These are phyloP conservation scores for Iguana delicatissima DNA, from an alignment of 2,797 vertebrate species.

Conservation along the genomic window DNA sequence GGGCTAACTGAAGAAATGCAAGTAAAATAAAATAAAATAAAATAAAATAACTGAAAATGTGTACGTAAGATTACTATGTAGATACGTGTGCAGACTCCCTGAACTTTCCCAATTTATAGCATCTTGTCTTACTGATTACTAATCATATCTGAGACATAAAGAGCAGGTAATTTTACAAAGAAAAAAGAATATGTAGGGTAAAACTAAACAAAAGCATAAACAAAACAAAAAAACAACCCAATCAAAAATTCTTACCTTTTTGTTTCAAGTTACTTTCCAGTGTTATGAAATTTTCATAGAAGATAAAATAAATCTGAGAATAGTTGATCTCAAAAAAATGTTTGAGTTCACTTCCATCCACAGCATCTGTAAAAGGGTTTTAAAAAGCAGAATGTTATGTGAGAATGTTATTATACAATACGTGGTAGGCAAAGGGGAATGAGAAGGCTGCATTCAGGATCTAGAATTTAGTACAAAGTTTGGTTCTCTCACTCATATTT, in stretches of 20 bases:
- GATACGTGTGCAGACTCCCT: background rate
- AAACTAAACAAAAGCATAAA: background rate
- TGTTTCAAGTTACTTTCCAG: conserved; percentile 99
- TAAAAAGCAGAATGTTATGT: conserved; percentile 24
- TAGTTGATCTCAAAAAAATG: conserved; percentile 96
- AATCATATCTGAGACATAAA: background rate
- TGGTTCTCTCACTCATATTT: background rate
- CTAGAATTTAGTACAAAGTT: background rate
- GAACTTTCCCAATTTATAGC: background rate
- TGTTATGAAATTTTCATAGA: conserved; percentile 99
- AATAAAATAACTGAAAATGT: background rate
- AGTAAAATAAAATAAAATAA: background rate
- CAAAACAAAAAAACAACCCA: background rate
- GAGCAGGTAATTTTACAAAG: background rate
- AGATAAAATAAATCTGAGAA: conserved; percentile 99
- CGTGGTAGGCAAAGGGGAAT: too few species aligned
- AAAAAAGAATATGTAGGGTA: background rate
- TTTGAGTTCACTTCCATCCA: conserved; percentile 95
- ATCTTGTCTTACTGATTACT: background rate
- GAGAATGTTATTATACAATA: background rate
- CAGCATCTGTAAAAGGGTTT: conserved; percentile 85
- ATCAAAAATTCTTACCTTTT: conserved; percentile 87
- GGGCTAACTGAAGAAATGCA: background rate
- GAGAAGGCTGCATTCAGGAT: background rate
- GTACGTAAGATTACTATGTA: background rate